These are phyloP conservation scores for Drosophila testacea DNA, from an alignment of 2,888 invertebrate genomes.

Conservation along the genomic window DNA sequence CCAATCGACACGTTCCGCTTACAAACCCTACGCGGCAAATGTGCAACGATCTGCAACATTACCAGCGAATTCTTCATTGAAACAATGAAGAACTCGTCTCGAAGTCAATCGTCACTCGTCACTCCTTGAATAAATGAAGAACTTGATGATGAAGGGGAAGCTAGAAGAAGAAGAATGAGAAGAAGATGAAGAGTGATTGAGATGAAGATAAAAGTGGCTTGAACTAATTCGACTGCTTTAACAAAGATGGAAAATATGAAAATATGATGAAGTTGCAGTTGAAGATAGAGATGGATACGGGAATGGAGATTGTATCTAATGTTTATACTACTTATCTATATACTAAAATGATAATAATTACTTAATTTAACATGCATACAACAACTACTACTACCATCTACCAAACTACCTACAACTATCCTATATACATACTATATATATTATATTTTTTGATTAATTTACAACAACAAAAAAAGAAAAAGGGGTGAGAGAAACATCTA, in stretches of 20 bases:
- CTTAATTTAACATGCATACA: constrained; percentile 49
- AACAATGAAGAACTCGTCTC: constrained; percentile 72
- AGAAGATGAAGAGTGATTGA: not conserved
- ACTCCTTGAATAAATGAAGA: too few species aligned
- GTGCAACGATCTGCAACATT: constrained; percentile 94
- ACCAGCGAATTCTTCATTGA: constrained; percentile 92
- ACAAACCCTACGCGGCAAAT: constrained; percentile 86
- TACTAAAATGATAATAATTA: constrained; percentile 40
- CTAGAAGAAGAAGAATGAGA: not conserved
- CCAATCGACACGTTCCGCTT: constrained; percentile 85
- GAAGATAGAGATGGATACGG: constrained; percentile 3
- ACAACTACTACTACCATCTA: constrained; percentile 32
- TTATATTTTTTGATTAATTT: constrained; percentile 69
- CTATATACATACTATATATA: constrained; percentile 32
- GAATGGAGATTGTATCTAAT: constrained; percentile 54
- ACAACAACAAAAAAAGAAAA: constrained; percentile 34
- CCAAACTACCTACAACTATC: constrained; percentile 30
- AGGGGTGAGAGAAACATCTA: constrained; percentile 17
- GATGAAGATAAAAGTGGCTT: not conserved
- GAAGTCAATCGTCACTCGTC: not conserved
- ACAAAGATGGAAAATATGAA: too few species aligned
- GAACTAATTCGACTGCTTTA: too few species aligned
- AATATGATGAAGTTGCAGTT: not conserved
- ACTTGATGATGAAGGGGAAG: not conserved
- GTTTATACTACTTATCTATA: constrained; percentile 46